A percentile compares a stretch with the other conserved stretches of the same genome.
These are phyloP conservation scores for Caenorhabditis japonica DNA, from an alignment of 2,888 invertebrate genomes.

Conservation along the genomic window DNA sequence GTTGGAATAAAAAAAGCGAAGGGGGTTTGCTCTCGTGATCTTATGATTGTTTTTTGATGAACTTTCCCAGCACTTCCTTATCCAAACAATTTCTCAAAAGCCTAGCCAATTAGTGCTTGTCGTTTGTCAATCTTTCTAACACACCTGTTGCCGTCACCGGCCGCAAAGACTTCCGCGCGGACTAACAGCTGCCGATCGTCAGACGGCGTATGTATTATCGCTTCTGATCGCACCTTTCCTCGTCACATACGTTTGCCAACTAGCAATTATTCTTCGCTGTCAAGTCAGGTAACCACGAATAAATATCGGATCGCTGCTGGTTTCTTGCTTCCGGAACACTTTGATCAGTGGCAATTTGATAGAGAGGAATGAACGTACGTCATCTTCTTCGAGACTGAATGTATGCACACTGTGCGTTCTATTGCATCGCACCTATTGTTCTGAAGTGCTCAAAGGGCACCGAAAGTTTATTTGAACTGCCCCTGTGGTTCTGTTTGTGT, in stretches of 20 bases:
- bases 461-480: slow-evolving; percentile 38
- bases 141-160: slow-evolving; percentile 45
- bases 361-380: too few relatives aligned
- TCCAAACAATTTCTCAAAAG: slow-evolving; percentile 11
- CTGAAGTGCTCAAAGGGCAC: slow-evolving; percentile 19
- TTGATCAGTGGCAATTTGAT: too few relatives aligned
- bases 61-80: neutral
- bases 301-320: too few relatives aligned
- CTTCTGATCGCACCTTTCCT: slow-evolving; percentile 18
- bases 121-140: slow-evolving; percentile 5
- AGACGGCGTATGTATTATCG: slow-evolving; percentile 7
- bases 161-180: slow-evolving; percentile 15
- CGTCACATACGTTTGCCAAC: too few relatives aligned
- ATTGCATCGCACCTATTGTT: slow-evolving; percentile 20
- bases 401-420: too few relatives aligned
- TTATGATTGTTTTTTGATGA: neutral
- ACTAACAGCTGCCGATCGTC: slow-evolving; percentile 24
- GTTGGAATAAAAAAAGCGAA: slow-evolving; percentile 11
- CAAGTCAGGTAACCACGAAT: too few relatives aligned
- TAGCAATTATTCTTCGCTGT: too few relatives aligned
- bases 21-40: neutral
- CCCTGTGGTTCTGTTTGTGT: slow-evolving; percentile 19
- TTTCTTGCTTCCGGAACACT: too few relatives aligned
- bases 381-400: too few relatives aligned
- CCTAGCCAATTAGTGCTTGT: slow-evolving; percentile 22